A percentile compares a stretch with the other conserved stretches of the same genome.
These are phyloP conservation scores for Sepioteuthis lessoniana DNA, from an alignment of 2,888 invertebrate genomes.

Conservation along the genomic window DNA sequence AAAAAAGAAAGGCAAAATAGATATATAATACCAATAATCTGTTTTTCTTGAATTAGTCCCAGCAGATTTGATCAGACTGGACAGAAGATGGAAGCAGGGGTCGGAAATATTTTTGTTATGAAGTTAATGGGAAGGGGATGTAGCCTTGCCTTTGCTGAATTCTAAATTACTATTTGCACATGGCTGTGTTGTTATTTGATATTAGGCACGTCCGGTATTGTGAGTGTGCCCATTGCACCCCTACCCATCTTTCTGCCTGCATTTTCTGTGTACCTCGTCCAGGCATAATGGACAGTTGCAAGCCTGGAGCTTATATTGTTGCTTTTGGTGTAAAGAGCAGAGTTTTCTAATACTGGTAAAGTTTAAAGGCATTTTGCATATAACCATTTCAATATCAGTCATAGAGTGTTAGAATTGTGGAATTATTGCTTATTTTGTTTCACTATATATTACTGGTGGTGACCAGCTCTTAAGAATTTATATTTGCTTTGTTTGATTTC, in stretches of 20 bases:
- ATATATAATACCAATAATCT: background rate
- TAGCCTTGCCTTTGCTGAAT: background rate
- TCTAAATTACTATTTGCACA: slow-evolving; percentile 33
- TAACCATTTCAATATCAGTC: background rate
- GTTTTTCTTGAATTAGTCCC: slow-evolving; percentile 33
- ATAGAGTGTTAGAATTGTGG: background rate
- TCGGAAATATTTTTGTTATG: background rate
- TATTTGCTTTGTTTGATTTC: no score
- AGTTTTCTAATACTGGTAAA: background rate
- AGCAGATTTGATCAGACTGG: background rate
- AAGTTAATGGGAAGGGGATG: background rate
- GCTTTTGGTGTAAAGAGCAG: background rate
- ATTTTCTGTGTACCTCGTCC: background rate
- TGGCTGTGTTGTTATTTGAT: background rate
- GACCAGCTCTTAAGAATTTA: no score
- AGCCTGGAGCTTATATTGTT: background rate
- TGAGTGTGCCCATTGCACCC: background rate
- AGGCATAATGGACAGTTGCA: no score
- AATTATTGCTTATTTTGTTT: background rate
- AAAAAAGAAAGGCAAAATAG: background rate
- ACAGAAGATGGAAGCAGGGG: background rate
- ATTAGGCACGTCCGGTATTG: background rate
- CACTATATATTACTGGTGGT: background rate
- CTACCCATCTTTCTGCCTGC: background rate
- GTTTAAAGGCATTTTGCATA: background rate